Percentiles rank a stretch among this genome's conserved stretches.
Conservation (phyloP, 2,113 vertebrate species). For the Atractosteus spatula region DNA sequence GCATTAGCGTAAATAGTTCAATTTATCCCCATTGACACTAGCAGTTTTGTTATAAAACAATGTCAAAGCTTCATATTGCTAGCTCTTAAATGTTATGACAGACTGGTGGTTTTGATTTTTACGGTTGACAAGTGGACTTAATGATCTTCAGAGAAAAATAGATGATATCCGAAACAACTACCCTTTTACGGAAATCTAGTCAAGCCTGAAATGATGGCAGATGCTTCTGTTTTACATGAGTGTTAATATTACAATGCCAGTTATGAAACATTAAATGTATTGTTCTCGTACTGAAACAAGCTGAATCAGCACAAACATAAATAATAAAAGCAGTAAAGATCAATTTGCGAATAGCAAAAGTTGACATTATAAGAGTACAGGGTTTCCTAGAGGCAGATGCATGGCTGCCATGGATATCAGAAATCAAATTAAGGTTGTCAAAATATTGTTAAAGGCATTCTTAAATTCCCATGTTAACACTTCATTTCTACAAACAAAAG, state of each 20-base stretch:
- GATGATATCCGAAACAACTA: not conserved
- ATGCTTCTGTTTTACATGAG: not conserved
- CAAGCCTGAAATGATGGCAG: not conserved
- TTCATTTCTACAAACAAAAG: not conserved
- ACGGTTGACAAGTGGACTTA: not conserved
- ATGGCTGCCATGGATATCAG: not conserved
- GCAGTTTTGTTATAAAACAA: not conserved
- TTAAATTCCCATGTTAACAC: slow-evolving; percentile 6
- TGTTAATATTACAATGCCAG: not conserved
- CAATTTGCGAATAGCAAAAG: not conserved
- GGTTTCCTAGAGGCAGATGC: not conserved
- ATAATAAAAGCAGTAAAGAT: not conserved
- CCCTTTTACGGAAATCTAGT: not conserved
- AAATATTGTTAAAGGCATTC: slow-evolving; percentile 2
- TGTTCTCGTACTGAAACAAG: not conserved
- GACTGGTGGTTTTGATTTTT: not conserved
- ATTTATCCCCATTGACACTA: not conserved
- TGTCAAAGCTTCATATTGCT: not conserved
- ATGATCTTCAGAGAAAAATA: not conserved
- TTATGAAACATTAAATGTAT: slow-evolving; percentile 5
- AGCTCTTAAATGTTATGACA: not conserved
- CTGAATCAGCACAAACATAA: not conserved
- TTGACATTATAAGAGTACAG: not conserved
- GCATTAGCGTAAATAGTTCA: not conserved
- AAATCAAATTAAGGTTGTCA: not conserved